Percentiles rank a stretch among this genome's conserved stretches.
Conservation (phyloP, 2,113 vertebrate genomes). For the Arizona elegans region DNA sequence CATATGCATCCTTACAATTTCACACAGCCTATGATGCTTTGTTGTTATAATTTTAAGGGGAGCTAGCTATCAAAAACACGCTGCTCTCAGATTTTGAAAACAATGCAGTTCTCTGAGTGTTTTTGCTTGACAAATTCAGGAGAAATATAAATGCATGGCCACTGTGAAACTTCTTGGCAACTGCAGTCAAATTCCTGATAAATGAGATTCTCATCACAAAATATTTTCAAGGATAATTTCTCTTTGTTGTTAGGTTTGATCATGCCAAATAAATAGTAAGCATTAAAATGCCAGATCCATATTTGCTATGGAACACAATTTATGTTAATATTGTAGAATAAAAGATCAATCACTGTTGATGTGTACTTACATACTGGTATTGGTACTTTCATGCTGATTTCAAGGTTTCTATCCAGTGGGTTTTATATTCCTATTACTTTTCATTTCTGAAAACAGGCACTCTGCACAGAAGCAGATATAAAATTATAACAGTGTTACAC, state of each 20-base stretch:
- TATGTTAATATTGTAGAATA: conserved; percentile 4
- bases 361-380: conserved; percentile 8
- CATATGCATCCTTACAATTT: conserved; percentile 15
- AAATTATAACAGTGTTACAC: neutral
- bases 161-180: neutral
- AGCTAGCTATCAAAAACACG: conserved; percentile 21
- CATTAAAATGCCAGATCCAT: neutral
- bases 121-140: conserved; percentile 15
- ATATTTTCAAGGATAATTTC: neutral
- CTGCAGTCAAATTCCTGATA: conserved; percentile 9
- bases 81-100: conserved; percentile 23
- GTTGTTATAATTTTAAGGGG: conserved; percentile 19
- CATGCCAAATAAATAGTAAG: conserved; percentile 11
- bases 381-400: neutral
- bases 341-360: neutral
- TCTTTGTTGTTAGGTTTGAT: conserved; percentile 6
- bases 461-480: neutral
- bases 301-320: neutral
- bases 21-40: conserved; percentile 24
- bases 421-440: conserved; percentile 12
- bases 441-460: neutral
- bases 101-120: neutral
- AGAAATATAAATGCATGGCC: conserved; percentile 7
- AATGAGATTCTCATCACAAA: neutral
- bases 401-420: neutral